Evolutionary conservation across 30 jellyfish, hydroid and myxozoan species (phyloP).

Genomic region (Pseudorhiza aurosa): DNA sequence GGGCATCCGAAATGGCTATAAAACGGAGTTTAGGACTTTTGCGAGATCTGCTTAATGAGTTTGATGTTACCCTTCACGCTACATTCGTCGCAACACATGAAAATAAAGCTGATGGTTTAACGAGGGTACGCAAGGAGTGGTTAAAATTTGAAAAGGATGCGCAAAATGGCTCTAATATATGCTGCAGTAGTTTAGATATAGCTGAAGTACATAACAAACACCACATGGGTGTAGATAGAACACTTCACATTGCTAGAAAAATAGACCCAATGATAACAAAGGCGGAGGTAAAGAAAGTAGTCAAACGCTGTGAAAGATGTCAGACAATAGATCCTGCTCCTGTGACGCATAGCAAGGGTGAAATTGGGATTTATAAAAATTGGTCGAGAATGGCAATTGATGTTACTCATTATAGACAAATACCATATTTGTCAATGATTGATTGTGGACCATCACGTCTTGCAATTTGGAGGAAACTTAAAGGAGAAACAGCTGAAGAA

Average conservation of each 20-base stretch:
- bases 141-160: neutral
- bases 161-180: neutral
- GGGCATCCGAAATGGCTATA: slow-evolving; percentile 12
- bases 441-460: slow-evolving; percentile 30
- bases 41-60: neutral
- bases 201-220: slow-evolving; percentile 11
- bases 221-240: slow-evolving; percentile 38
- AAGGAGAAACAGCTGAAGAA: slow-evolving; percentile 12
- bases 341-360: slow-evolving; percentile 10
- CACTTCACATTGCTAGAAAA: slow-evolving; percentile 1
- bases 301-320: slow-evolving; percentile 12
- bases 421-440: slow-evolving; percentile 11
- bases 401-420: slow-evolving; percentile 15
- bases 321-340: slow-evolving; percentile 26
- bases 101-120: slow-evolving; percentile 37
- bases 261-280: slow-evolving; percentile 9
- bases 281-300: slow-evolving; percentile 28
- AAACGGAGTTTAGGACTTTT: slow-evolving; percentile 4
- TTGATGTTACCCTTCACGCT: neutral
- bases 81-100: slow-evolving; percentile 11
- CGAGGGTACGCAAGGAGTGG: slow-evolving; percentile 37
- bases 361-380: neutral
- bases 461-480: slow-evolving; percentile 23
- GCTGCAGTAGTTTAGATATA: slow-evolving; percentile 1
- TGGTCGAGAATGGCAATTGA: slow-evolving; percentile 34